Base-by-base conservation (phyloP, 1,140 invertebrate species). In the Thaumatotibia leucotreta region DNA sequence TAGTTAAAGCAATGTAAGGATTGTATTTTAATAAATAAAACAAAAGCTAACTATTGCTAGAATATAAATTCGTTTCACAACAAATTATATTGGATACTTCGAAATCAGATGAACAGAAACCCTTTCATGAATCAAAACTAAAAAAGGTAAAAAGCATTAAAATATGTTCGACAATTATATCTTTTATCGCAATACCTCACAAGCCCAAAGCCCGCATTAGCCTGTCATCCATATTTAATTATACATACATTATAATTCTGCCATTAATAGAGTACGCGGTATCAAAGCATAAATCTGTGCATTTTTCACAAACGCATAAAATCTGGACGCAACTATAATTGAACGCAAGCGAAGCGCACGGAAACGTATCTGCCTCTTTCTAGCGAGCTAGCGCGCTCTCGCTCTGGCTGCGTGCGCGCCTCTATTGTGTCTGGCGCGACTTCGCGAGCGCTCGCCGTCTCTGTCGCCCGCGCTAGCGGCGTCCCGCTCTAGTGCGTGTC, bases 271-370 rank as follows among this genome's bases (percentile, higher is more conserved):
- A 82, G 75, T 85, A 86, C 77, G 80, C 77, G 82, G 82, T 86
- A 87, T 84, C 79, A 75, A 79, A 81, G 81, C 74, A 89, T 88
- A 86, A 88, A 88, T 86, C 83, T 75, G 73, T 75, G 77, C 84
- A 89, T 88, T 89, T 89, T 89, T 87, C 86, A 75, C 83, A 80
- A 88, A 90, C 86, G 84, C 86, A 88, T 87, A 87, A 88, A 84
- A 88, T 86, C 77, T 66, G 65, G 86, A 88, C 84, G 82, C 86
- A 86, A 72, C 74, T 83, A 82, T 85, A 84, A 86, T 89, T 84
- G 83, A 84, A 88, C 75, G 75, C 65, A 70, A 72, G 68, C 68
- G 61, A 63, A 64, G 74, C 68, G 27, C 27, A 74, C 52, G 62
- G 72, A 79, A 61, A 27, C 79, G 75, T 64, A 52, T 2, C 62